Conservation (phyloP, 1,140 invertebrate species). For the Battus philenor region DNA sequence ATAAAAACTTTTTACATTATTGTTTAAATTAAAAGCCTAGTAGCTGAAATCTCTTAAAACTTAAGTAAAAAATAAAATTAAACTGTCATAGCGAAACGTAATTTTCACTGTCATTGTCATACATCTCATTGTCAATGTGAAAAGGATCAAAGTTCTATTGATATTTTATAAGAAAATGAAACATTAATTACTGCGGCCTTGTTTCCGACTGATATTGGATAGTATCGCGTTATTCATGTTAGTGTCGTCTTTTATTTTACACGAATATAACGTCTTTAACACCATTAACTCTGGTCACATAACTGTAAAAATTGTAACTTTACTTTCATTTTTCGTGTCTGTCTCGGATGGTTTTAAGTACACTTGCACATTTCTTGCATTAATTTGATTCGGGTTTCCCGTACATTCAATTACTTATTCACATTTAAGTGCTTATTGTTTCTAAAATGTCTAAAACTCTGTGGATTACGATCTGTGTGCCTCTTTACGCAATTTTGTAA, state of each 20-base stretch:
- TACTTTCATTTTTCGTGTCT: not conserved
- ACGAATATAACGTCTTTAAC: not conserved
- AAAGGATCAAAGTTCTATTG: too few species aligned
- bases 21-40: too few species aligned
- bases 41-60: too few species aligned
- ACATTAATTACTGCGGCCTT: too few species aligned
- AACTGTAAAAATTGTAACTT: slow-evolving; percentile 4
- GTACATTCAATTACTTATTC: not conserved
- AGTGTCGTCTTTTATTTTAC: slow-evolving; percentile 1
- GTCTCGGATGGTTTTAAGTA: not conserved
- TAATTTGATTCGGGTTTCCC: not conserved
- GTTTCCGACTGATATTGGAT: too few species aligned
- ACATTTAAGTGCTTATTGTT: not conserved
- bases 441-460: slow-evolving; percentile 26
- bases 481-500: slow-evolving; percentile 39
- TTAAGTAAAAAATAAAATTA: too few species aligned
- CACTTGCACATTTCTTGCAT: not conserved
- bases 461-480: slow-evolving; percentile 37
- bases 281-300: not conserved
- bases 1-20: too few species aligned
- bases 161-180: too few species aligned
- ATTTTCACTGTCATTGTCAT: too few species aligned
- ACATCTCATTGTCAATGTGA: too few species aligned
- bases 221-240: too few species aligned
- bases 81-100: too few species aligned